Conservation (phyloP, 1,140 invertebrate species). For the Amphibalanus amphitrite region DNA sequence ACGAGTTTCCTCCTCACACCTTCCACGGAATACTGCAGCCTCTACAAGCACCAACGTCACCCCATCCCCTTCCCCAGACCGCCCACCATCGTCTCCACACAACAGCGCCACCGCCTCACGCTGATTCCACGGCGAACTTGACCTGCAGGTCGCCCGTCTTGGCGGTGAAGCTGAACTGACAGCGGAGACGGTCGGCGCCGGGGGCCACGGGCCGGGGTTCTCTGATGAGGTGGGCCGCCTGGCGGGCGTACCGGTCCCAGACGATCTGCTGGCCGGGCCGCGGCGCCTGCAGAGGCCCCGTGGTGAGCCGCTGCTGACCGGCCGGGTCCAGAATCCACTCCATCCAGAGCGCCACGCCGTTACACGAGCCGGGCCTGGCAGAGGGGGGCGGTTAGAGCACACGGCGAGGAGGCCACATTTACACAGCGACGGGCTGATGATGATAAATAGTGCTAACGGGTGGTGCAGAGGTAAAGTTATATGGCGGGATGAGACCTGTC, state of each 20-base stretch:
- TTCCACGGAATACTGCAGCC: too few species aligned
- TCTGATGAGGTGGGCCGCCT: background rate
- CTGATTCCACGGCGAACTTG: background rate
- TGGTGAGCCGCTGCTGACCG: background rate
- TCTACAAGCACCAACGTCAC: too few species aligned
- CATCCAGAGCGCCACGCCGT: conserved; percentile 32
- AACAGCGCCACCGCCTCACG: too few species aligned
- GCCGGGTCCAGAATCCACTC: background rate
- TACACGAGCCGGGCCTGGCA: conserved; percentile 20
- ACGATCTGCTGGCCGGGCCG: background rate
- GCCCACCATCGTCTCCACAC: too few species aligned
- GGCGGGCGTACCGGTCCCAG: background rate
- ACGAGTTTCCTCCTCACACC: too few species aligned
- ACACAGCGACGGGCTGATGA: too few species aligned
- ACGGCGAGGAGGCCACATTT: too few species aligned
- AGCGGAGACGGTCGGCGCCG: background rate
- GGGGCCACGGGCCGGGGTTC: background rate
- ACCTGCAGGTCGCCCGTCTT: background rate
- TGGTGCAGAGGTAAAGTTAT: too few species aligned
- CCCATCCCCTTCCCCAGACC: too few species aligned
- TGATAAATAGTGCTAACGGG: too few species aligned
- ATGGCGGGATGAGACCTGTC: too few species aligned
- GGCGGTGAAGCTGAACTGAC: background rate
- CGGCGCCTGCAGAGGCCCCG: background rate
- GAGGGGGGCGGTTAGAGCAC: too few species aligned